phyloP scores from a whole-genome alignment of 2,113 vertebrate species.

The Dolichallabes microphthalmus region DNA sequence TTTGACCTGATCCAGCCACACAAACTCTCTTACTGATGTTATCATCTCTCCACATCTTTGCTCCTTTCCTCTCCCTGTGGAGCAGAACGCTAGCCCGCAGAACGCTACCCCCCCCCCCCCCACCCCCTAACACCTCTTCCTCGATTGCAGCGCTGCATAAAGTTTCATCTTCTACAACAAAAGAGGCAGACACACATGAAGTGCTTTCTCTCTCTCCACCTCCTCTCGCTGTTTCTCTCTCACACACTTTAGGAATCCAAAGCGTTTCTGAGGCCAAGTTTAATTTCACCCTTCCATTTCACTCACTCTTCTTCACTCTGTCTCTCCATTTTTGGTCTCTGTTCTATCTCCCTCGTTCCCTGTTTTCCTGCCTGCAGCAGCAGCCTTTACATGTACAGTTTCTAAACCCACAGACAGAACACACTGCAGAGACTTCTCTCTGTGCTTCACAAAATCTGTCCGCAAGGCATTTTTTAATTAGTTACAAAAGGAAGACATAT shows the following conservation, averaged over 20 bases:
- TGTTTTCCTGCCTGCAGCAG: slow-evolving; percentile 26
- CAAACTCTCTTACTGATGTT: slow-evolving; percentile 18
- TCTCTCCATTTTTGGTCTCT: slow-evolving; percentile 20
- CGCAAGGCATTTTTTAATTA: slow-evolving; percentile 11
- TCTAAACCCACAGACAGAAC: slow-evolving; percentile 9
- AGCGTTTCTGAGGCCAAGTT: slow-evolving; percentile 61
- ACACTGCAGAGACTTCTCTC: slow-evolving; percentile 6
- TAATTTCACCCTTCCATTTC: slow-evolving; percentile 50
- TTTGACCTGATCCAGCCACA: slow-evolving; percentile 16
- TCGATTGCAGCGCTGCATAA: slow-evolving; percentile 42
- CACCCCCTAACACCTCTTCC: slow-evolving; percentile 35
- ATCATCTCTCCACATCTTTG: slow-evolving; percentile 24
- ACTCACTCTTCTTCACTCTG: slow-evolving; percentile 53
- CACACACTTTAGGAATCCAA: slow-evolving; percentile 58
- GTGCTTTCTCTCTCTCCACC: slow-evolving; percentile 9
- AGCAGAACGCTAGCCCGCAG: neutral
- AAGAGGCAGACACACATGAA: slow-evolving; percentile 24
- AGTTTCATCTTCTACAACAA: slow-evolving; percentile 52
- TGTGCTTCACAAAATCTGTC: slow-evolving; percentile 1
- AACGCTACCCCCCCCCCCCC: too few relatives aligned
- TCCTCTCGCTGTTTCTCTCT: slow-evolving; percentile 36
- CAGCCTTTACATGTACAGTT: slow-evolving; percentile 22
- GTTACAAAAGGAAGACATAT: neutral
- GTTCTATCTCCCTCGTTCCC: neutral
- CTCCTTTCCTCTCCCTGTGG: neutral